phyloP scores from a whole-genome alignment of 2,888 invertebrate genomes.

The Onchidella celtica region DNA sequence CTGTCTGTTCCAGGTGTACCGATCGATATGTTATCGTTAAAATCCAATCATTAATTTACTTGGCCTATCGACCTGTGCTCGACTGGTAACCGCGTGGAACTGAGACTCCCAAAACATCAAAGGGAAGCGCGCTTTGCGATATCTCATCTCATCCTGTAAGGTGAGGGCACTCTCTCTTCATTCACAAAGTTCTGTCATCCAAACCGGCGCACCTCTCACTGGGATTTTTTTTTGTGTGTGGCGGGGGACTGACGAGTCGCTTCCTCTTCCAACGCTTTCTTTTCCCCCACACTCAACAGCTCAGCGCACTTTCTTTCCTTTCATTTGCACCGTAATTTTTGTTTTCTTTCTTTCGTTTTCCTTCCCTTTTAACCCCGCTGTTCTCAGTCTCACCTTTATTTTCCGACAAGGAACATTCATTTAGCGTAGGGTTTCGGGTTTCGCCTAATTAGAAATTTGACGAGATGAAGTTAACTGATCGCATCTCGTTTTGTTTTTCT shows the following conservation, averaged over 20 bases:
- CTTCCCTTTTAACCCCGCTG: neutral
- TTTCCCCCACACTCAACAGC: no score
- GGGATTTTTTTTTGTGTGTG: neutral
- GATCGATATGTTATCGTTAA: no score
- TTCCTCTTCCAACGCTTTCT: no score
- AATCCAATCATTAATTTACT: no score
- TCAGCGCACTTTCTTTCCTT: neutral
- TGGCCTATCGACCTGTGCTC: no score
- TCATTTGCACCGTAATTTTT: neutral
- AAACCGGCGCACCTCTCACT: neutral
- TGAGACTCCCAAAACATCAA: neutral
- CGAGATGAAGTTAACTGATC: conserved; percentile 18
- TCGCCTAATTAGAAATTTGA: conserved; percentile 30
- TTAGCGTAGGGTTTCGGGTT: conserved; percentile 16
- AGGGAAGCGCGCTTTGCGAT: neutral
- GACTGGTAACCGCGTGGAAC: no score
- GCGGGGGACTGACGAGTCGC: no score
- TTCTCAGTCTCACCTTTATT: neutral
- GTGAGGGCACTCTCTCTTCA: neutral
- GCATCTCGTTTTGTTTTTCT: neutral
- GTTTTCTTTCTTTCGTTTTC: neutral
- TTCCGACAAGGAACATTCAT: neutral
- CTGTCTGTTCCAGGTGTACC: no score
- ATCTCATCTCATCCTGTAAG: neutral
- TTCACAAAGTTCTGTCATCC: neutral